phyloP scores from a whole-genome alignment of 92 coral and sea anemone genomes.

The Bergia puertoricense region DNA sequence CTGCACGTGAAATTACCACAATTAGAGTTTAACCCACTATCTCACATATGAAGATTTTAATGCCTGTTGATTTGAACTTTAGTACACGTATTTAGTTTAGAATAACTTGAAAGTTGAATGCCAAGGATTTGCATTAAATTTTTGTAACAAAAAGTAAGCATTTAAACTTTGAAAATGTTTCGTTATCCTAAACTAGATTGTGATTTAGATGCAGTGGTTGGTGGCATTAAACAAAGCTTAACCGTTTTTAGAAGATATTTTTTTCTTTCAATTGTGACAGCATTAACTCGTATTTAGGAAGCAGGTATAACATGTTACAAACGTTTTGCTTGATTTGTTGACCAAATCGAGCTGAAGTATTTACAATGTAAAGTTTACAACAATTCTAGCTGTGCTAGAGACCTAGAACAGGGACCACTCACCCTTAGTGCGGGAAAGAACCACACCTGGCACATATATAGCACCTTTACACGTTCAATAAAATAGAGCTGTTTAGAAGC shows the following conservation, averaged over 20 bases:
- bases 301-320: constrained; percentile 30
- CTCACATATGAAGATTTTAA: too few relatives aligned
- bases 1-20: too few relatives aligned
- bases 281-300: too few relatives aligned
- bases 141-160: neutral
- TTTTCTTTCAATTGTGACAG: too few relatives aligned
- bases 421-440: neutral
- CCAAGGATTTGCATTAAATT: neutral
- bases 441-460: neutral
- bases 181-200: too few relatives aligned
- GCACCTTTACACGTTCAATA: neutral
- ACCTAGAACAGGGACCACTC: neutral
- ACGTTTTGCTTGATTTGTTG: constrained; percentile 27
- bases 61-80: neutral
- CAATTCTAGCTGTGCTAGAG: constrained; percentile 73
- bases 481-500: neutral
- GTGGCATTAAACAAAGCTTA: too few relatives aligned
- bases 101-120: neutral
- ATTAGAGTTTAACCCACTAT: too few relatives aligned
- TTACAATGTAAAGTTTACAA: constrained; percentile 70
- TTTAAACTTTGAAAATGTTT: too few relatives aligned
- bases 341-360: constrained; percentile 52
- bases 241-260: neutral
- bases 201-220: neutral
- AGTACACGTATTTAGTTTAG: too few relatives aligned